phyloP scores from a whole-genome alignment of 2,888 invertebrate species.

The Stenurella melanura region DNA sequence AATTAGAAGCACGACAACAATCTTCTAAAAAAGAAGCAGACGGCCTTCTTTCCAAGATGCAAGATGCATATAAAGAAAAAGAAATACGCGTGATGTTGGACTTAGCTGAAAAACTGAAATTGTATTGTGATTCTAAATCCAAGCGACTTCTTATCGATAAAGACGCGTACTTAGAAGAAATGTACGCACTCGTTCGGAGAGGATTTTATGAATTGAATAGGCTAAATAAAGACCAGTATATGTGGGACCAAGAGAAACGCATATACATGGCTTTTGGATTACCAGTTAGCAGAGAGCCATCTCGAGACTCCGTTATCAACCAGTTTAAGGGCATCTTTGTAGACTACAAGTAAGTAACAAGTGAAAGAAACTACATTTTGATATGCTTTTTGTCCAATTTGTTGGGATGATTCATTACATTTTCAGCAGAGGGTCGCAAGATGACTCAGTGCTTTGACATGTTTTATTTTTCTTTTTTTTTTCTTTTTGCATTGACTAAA shows the following conservation, averaged over 20 bases:
- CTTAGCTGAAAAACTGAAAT: conserved; percentile 70
- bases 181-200: conserved; percentile 72
- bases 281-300: conserved; percentile 65
- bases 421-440: too few relatives aligned
- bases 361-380: too few relatives aligned
- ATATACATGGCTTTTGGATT: conserved; percentile 68
- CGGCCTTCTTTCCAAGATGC: conserved; percentile 67
- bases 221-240: conserved; percentile 62
- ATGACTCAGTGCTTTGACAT: too few relatives aligned
- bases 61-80: conserved; percentile 63
- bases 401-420: too few relatives aligned
- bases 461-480: too few relatives aligned
- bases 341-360: conserved; percentile 66
- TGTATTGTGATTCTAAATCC: conserved; percentile 71
- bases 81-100: conserved; percentile 59
- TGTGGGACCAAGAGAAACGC: conserved; percentile 64
- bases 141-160: conserved; percentile 71
- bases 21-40: conserved; percentile 70
- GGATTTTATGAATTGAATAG: conserved; percentile 72
- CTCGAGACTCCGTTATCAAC: conserved; percentile 68
- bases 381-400: too few relatives aligned
- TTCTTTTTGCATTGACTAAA: too few relatives aligned
- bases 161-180: conserved; percentile 67
- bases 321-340: conserved; percentile 66
- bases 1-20: conserved; percentile 65